Base-by-base conservation (phyloP, 1,140 invertebrate genomes). In the Patella vulgata region DNA sequence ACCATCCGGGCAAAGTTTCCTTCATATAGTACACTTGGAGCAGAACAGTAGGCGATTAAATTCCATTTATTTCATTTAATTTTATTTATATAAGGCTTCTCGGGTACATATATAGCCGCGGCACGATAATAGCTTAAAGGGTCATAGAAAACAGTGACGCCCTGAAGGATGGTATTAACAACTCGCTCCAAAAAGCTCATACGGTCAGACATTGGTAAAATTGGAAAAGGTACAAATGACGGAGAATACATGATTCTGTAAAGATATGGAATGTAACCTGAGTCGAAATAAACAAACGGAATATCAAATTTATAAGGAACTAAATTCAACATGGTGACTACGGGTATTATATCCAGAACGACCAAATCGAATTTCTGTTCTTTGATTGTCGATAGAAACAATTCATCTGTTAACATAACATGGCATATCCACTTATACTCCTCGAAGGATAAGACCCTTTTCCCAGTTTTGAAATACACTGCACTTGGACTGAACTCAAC, bases 301-400 rank as follows among this genome's bases (percentile, higher is more conserved):
- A 66, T 46, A n/a, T 33, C 44, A 14, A 70, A 46, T 14, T 43
- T 57, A 33, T 70, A 70, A 12, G 68, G 54, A 3, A 70, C 43
- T 17, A 70, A 47, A 14, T 39, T 12, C 2, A 65, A 27, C 28
- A 53, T 58, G 44, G 42, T 62, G 11, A 40, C 27, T 25, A 46
- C 0, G 0, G 53, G 33, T 2, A 23, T 19, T 23, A 21, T 31
- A 30, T 61, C 51, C 5, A 70, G 33, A 30, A 70, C 31, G 17
- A 59, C 27, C 14, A 70, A 9, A 8, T 65, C 55, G 17, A 52
- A 53, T 11, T 46, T 30, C 2, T 60, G 11, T 2, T 21, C 42
- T 51, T 54, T 51, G 14, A 66, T n/a, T 4, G n/a, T n/a, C 11
- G 28, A 14, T 11, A 59, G 39, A 3, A 63, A 48, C 25, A 30